phyloP scores from a whole-genome alignment of 2,888 invertebrate genomes.

The Hedya salicella region DNA sequence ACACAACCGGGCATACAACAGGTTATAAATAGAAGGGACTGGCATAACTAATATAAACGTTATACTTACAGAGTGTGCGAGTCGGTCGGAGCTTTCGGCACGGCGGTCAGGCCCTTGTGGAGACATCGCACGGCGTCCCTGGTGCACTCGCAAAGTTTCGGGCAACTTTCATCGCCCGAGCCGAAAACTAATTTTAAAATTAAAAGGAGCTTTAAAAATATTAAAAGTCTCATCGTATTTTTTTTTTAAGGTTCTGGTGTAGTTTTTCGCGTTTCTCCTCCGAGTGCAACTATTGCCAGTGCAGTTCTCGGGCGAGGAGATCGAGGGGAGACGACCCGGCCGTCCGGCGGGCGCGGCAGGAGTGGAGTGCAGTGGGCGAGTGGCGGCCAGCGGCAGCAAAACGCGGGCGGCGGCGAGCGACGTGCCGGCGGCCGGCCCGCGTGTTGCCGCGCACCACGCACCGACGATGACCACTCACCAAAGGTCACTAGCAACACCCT shows the following conservation, averaged over 20 bases:
- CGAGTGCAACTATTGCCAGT: no score
- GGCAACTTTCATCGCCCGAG: conserved; percentile 59
- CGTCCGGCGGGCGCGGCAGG: conserved; percentile 33
- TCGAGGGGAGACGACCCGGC: conserved; percentile 30
- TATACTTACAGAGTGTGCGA: conserved; percentile 74
- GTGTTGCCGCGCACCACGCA: neutral
- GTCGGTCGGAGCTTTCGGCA: conserved; percentile 65
- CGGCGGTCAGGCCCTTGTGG: conserved; percentile 62
- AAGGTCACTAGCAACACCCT: no score
- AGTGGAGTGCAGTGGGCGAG: conserved; percentile 32
- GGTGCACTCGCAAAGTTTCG: conserved; percentile 67
- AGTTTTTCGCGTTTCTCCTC: conserved; percentile 14
- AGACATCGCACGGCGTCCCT: conserved; percentile 67
- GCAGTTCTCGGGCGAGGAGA: neutral
- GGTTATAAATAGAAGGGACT: conserved; percentile 52
- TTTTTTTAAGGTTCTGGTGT: neutral
- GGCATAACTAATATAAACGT: conserved; percentile 46
- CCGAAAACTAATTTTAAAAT: conserved; percentile 54
- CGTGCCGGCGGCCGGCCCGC: neutral
- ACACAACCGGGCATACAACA: conserved; percentile 52
- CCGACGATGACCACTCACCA: no score
- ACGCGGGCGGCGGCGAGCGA: neutral
- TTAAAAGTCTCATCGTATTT: conserved; percentile 37
- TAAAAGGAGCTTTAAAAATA: conserved; percentile 58
- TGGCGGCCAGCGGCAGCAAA: conserved; percentile 9